Conservation (phyloP, 2,888 invertebrate genomes). For the Polyploca ridens region DNA sequence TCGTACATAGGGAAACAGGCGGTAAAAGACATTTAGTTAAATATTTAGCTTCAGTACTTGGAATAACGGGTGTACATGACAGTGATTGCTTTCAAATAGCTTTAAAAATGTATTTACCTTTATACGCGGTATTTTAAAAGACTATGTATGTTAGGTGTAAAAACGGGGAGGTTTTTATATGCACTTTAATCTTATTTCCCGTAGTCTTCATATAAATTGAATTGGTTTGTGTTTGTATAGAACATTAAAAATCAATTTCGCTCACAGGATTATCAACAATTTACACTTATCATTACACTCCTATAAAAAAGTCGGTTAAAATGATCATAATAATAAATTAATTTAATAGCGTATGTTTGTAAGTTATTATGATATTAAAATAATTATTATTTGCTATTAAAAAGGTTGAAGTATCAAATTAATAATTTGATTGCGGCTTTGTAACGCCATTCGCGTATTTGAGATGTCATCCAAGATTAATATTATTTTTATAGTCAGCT, state of each 20-base stretch:
- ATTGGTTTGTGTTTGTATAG: too few species aligned
- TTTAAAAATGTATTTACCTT: neutral
- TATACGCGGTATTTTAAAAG: neutral
- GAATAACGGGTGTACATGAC: slow-evolving; percentile 59
- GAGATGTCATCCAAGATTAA: slow-evolving; percentile 66
- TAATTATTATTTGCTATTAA: slow-evolving; percentile 18
- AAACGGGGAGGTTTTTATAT: too few species aligned
- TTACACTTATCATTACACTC: too few species aligned
- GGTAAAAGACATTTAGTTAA: slow-evolving; percentile 58
- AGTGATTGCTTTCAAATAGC: slow-evolving; percentile 58
- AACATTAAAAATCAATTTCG: too few species aligned
- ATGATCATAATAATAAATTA: neutral
- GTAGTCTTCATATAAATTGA: too few species aligned
- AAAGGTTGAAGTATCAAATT: slow-evolving; percentile 40
- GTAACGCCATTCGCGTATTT: slow-evolving; percentile 53
- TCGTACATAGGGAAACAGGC: slow-evolving; percentile 32
- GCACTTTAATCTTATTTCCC: too few species aligned
- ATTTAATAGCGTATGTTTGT: neutral
- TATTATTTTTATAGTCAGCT: slow-evolving; percentile 68
- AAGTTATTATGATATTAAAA: slow-evolving; percentile 7
- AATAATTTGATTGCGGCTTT: slow-evolving; percentile 57
- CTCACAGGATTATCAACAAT: too few species aligned
- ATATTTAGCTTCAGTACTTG: slow-evolving; percentile 58
- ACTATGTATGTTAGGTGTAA: too few species aligned
- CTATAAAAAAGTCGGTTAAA: neutral